phyloP scores from a whole-genome alignment of 2,113 vertebrate genomes.

The Cyanoramphus novaezelandiae region DNA sequence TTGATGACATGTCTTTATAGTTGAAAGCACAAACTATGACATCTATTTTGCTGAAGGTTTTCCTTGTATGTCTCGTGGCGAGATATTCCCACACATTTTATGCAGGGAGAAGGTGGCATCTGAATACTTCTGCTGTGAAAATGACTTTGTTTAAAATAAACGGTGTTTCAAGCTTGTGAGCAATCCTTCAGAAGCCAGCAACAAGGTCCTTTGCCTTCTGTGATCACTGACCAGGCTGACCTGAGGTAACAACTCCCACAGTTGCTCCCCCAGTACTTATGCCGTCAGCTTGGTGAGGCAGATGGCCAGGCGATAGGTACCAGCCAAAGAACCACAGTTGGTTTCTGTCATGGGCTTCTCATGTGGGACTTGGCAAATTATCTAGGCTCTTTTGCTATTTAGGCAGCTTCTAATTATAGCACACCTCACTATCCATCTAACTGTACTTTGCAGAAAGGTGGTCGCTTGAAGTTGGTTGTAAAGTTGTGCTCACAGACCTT shows the following conservation, averaged over 20 bases:
- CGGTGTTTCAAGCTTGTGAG: neutral
- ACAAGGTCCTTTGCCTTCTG: neutral
- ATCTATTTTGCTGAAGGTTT: neutral
- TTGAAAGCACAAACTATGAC: neutral
- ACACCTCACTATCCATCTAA: neutral
- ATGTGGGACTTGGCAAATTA: neutral
- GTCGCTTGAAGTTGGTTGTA: neutral
- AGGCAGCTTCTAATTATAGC: neutral
- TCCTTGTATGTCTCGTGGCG: neutral
- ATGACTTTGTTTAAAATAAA: neutral
- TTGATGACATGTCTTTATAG: neutral
- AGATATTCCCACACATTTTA: neutral
- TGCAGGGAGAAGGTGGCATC: neutral
- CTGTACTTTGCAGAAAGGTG: neutral
- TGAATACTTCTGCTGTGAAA: neutral
- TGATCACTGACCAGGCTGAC: neutral
- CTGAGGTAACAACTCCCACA: neutral
- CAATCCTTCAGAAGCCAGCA: neutral
- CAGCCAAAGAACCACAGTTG: slow-evolving; percentile 14
- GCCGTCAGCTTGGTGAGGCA: neutral
- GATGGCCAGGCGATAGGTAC: neutral
- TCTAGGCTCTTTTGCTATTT: neutral
- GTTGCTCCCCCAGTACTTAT: neutral
- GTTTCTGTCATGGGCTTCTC: slow-evolving; percentile 14
- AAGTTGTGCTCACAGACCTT: neutral